Evolutionary conservation across 2,888 invertebrate genomes (phyloP), one percentile per base, ranked within the genome.

Genomic region (Thymelicus sylvestris): DNA sequence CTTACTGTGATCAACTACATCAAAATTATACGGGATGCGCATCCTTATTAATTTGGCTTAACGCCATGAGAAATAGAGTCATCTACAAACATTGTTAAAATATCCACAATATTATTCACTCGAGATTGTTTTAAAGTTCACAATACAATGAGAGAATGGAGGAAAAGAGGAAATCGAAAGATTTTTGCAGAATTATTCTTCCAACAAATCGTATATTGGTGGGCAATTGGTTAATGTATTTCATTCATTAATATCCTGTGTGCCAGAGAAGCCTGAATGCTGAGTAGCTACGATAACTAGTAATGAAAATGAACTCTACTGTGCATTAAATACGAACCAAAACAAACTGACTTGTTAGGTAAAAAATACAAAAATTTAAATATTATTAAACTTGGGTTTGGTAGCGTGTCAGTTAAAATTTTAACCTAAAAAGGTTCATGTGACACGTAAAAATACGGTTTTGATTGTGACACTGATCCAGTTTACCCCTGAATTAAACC

Each of bases 391-490:
- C 15, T 5, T 8, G 50, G 50, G 10, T 44, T 52, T 52, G 19
- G 19, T n/a, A 7, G 50, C 50, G 7, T 31, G 31, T 15, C 44
- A 44, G 44, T 52, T 19, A 19, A 52, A 15, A 12, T 52, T 52
- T 52, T 52, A 19, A 52, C 19, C 50, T 52, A 19, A 50, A 50
- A 50, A 52, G 19, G 19, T 15, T 7, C 15, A 19, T 52, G 19
- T 52, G 19, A 7, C 8, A 52, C 8, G 50, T 52, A 71, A 66
- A 71, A 52, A 48, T 50, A 52, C 39, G n/a, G 66, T 57, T 24
- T 10, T 8, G 2, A 13, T 31, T 13, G 24, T 57, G 31, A 57
- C 57, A 31, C 57, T 57, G 31, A 57, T 57, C 57, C 10, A 13
- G 31, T 12, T 12, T 13, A 57, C 6, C 12, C 24, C 31, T 31